A percentile compares a stretch with the other conserved stretches of the same genome.
Conservation (phyloP, 2,797 vertebrate genomes). For the Enteromius anoplus region DNA sequence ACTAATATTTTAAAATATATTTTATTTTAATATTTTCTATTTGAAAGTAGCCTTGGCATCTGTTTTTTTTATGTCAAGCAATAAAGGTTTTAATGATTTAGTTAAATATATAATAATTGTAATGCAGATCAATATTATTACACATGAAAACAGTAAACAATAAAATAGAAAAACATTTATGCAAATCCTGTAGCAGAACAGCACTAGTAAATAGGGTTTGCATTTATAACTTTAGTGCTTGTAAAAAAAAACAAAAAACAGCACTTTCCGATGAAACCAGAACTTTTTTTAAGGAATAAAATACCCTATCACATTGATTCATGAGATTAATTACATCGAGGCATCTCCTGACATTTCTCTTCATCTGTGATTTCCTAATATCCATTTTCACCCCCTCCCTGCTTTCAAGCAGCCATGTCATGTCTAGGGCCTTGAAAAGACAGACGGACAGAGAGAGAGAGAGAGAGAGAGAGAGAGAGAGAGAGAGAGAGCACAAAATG, state of each 20-base stretch:
- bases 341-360: not conserved
- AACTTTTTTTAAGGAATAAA: not conserved
- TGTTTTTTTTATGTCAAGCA: not conserved
- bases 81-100: not conserved
- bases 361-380: not conserved
- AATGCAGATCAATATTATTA: not conserved
- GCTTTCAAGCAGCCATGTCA: constrained; percentile 62
- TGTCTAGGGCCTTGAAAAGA: constrained; percentile 58
- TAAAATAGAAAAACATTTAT: not conserved
- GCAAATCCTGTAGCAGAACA: not conserved
- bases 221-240: not conserved
- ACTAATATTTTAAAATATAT: not conserved
- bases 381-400: constrained; percentile 2
- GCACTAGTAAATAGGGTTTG: not conserved
- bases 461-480: constrained; percentile 22
- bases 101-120: not conserved
- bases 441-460: constrained; percentile 31
- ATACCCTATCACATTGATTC: not conserved
- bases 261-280: not conserved
- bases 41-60: not conserved
- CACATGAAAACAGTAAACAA: not conserved
- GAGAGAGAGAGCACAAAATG: constrained; percentile 56
- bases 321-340: not conserved
- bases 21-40: not conserved
- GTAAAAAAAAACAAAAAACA: not conserved